These are phyloP conservation scores for Ailurus styani DNA, from an alignment of 2,113 vertebrate genomes.

Conservation along the genomic window DNA sequence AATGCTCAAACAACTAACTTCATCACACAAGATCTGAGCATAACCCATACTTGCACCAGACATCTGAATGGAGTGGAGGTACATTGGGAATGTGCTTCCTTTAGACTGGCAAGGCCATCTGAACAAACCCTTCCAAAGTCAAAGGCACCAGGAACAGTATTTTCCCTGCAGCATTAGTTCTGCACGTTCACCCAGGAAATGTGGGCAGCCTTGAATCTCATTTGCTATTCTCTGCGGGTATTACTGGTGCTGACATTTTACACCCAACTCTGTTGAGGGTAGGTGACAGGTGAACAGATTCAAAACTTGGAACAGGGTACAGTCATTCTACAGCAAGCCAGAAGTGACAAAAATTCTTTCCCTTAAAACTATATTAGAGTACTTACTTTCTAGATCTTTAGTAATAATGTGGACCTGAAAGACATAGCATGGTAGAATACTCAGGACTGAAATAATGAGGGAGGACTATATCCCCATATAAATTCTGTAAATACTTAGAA, in stretches of 20 bases:
- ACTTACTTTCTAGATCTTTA: neutral
- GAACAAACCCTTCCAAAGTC: slow-evolving; percentile 4
- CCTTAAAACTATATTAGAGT: neutral
- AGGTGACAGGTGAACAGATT: slow-evolving; percentile 2
- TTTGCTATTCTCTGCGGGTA: neutral
- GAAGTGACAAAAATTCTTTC: neutral
- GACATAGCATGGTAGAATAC: neutral
- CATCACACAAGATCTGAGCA: neutral
- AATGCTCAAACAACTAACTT: neutral
- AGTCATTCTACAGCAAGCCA: neutral
- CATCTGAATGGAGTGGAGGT: neutral
- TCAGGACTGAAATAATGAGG: neutral
- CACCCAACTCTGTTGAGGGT: neutral
- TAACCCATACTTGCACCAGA: neutral
- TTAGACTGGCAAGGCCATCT: slow-evolving; percentile 5
- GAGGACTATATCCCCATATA: neutral
- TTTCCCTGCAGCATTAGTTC: neutral
- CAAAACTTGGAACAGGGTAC: neutral
- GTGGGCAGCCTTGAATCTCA: neutral
- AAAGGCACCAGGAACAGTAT: neutral
- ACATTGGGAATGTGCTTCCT: neutral
- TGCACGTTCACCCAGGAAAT: neutral
- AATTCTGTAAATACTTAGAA: neutral
- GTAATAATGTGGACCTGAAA: neutral
- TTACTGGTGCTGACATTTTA: neutral